Base-by-base conservation (phyloP, 2,888 invertebrate genomes). In the Octonoba sinensis region DNA sequence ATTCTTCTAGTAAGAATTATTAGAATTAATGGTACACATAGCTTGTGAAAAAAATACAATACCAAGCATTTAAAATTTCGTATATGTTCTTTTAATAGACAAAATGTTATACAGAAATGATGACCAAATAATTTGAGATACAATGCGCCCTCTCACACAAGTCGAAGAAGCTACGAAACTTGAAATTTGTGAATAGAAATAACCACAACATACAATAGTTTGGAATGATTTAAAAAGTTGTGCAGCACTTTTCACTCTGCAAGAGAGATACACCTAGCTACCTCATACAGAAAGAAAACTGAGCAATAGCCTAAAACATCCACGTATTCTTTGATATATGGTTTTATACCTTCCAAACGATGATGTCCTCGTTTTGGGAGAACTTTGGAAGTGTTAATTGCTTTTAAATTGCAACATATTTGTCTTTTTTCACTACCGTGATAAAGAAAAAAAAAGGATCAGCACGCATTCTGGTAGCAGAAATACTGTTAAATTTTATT, bases 11-110 rank as follows among this genome's bases (percentile, higher is more conserved):
- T n/a, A n/a, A n/a, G n/a, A n/a, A n/a, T n/a, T n/a, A n/a, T n/a
- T n/a, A n/a, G n/a, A n/a, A n/a, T n/a, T n/a, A n/a, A n/a, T n/a
- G n/a, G n/a, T n/a, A n/a, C n/a, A n/a, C 11, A 36, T 36, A 8
- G 8, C 3, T 3, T 36, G 36, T 36, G 36, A 36, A 36, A 36
- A n/a, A 36, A 36, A 36, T 11, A 36, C 36, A 36, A 36, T 36
- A 36, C 36, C 36, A 36, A 2, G 36, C 11, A 36, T 4, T 20
- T 24, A 62, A 49, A 51, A 77, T 56, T 62, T 77, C 64, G 70
- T 70, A 70, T 77, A 70, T 64, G 62, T 73, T 73, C 66, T 51
- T 77, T 77, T 77, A 77, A 77, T 77, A 77, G 76, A 77, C 70
- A 77, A 77, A 70, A 46, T 69, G 54, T 70, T 27, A 54, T 77